A percentile compares a stretch with the other conserved stretches of the same genome.
phyloP scores from a whole-genome alignment of 2,797 vertebrate species.

The Epinephelus malabaricus region DNA sequence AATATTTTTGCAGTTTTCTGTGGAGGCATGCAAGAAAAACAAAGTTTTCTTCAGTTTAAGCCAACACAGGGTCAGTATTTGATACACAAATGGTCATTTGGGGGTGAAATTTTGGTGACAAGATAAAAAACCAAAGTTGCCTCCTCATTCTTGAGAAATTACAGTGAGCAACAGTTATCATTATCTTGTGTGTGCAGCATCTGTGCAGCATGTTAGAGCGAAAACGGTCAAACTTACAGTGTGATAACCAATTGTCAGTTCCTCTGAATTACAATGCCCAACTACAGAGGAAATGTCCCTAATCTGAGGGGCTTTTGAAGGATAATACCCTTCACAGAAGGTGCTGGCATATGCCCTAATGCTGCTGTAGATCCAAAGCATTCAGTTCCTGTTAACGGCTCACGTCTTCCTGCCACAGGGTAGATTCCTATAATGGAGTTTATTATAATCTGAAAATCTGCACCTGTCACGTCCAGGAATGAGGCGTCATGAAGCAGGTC shows the following conservation, averaged over 20 bases:
- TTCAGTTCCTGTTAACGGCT: slow-evolving; percentile 50
- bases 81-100: too few relatives aligned
- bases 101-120: background rate
- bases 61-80: too few relatives aligned
- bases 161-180: slow-evolving; percentile 30
- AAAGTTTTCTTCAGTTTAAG: too few relatives aligned
- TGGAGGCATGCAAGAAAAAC: too few relatives aligned
- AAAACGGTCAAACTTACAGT: slow-evolving; percentile 22
- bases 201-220: background rate
- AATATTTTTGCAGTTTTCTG: too few relatives aligned
- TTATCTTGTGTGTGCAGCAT: slow-evolving; percentile 70
- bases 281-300: background rate
- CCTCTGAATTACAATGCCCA: background rate
- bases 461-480: slow-evolving; percentile 30
- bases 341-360: slow-evolving; percentile 29
- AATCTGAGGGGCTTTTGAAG: slow-evolving; percentile 11
- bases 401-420: slow-evolving; percentile 21
- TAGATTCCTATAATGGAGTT: slow-evolving; percentile 31
- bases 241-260: background rate
- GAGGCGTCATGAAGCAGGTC: background rate
- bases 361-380: slow-evolving; percentile 18
- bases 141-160: slow-evolving; percentile 61
- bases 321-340: slow-evolving; percentile 35
- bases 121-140: background rate
- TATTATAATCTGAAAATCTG: slow-evolving; percentile 60